Conservation (phyloP, 2,888 invertebrate genomes). For the Drosophila infuscata region DNA sequence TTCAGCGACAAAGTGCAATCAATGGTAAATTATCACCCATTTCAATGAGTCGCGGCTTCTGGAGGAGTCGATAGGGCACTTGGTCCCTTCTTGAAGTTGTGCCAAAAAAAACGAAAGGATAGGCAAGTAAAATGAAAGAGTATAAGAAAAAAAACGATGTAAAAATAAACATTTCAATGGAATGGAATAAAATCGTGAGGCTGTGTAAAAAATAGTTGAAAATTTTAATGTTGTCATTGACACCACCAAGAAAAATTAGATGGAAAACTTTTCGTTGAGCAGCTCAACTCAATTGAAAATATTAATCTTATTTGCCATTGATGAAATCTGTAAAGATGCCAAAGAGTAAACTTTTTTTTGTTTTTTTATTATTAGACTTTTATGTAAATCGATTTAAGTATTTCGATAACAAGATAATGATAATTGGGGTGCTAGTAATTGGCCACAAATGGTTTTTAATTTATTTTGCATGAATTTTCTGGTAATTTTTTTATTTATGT, state of each 20-base stretch:
- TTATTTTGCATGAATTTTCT: background rate
- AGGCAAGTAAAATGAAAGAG: constrained; percentile 1
- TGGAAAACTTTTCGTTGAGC: constrained; percentile 36
- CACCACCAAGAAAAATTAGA: constrained; percentile 24
- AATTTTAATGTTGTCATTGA: constrained; percentile 45
- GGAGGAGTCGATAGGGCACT: constrained; percentile 59
- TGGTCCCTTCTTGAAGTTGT: constrained; percentile 50
- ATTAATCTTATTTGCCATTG: constrained; percentile 60
- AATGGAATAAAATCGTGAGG: constrained; percentile 24
- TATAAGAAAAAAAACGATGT: background rate
- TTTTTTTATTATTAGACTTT: constrained; percentile 5
- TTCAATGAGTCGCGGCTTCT: constrained; percentile 72
- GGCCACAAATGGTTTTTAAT: background rate
- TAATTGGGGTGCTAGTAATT: background rate
- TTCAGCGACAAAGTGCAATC: constrained; percentile 80
- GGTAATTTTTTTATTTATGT: background rate
- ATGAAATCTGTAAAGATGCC: constrained; percentile 18
- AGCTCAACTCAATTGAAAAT: constrained; percentile 42
- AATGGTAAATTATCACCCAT: constrained; percentile 80
- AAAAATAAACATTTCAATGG: constrained; percentile 20
- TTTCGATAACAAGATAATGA: constrained; percentile 28
- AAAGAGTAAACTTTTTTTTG: constrained; percentile 7
- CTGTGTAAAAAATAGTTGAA: constrained; percentile 28
- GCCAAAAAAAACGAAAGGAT: constrained; percentile 35
- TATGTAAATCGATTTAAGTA: constrained; percentile 25